A percentile compares a stretch with the other conserved stretches of the same genome.
phyloP scores from a whole-genome alignment of 1,140 invertebrate genomes.

The Varroa destructor region DNA sequence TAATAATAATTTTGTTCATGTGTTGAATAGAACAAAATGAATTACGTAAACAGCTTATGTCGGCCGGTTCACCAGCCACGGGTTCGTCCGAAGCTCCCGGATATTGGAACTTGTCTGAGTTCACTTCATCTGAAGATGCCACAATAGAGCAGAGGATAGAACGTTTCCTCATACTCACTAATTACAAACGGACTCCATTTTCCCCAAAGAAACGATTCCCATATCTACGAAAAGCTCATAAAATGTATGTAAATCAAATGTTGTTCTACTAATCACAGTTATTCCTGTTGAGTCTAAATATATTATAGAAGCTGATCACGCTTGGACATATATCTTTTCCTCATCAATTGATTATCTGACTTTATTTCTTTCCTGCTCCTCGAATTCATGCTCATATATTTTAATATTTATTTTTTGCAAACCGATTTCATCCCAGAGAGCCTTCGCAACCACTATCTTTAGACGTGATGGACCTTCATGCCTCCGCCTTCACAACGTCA shows the following conservation, averaged over 20 bases:
- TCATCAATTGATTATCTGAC: background rate
- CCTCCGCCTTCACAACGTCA: constrained; percentile 7
- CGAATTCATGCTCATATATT: too few species aligned
- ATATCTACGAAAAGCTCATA: background rate
- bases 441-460: background rate
- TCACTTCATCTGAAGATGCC: background rate
- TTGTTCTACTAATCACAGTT: too few species aligned
- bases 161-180: constrained; percentile 12
- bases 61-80: background rate
- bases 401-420: background rate
- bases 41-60: constrained; percentile 3
- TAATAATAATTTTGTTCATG: background rate
- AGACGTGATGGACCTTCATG: constrained; percentile 4
- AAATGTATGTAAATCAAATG: background rate
- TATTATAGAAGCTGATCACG: background rate
- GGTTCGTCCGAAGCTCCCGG: background rate
- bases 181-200: background rate
- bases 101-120: background rate
- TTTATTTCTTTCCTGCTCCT: background rate
- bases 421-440: background rate
- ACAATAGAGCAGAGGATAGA: constrained; percentile 19
- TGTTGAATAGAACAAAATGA: constrained; percentile 10
- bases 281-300: background rate
- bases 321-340: background rate
- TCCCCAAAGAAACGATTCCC: constrained; percentile 2